Conservation (phyloP, 2,888 invertebrate genomes). For the Helicoverpa assulta region DNA sequence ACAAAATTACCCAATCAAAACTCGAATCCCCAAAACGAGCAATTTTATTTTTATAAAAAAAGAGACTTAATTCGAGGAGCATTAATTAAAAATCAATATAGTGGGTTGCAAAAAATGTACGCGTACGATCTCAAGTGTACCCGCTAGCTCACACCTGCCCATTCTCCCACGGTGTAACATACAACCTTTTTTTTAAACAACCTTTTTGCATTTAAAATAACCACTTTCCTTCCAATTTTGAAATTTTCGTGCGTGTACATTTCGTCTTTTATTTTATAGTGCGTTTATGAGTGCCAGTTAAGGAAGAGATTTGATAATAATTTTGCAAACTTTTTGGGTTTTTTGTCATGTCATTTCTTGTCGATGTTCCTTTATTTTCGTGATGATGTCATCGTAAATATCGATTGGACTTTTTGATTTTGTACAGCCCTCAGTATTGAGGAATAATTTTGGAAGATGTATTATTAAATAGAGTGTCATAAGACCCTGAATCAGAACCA, state of each 20-base stretch:
- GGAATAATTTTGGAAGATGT: neutral
- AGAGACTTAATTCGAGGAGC: constrained; percentile 63
- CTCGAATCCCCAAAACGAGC: constrained; percentile 48
- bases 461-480: neutral
- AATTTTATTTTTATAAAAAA: constrained; percentile 45
- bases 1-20: constrained; percentile 53
- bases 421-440: neutral
- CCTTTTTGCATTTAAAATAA: constrained; percentile 83
- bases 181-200: constrained; percentile 72
- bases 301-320: constrained; percentile 42
- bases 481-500: neutral
- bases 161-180: constrained; percentile 86
- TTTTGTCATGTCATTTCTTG: constrained; percentile 2
- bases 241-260: constrained; percentile 77
- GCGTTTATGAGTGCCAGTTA: constrained; percentile 63
- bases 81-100: constrained; percentile 86
- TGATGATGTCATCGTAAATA: constrained; percentile 5
- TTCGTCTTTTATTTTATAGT: constrained; percentile 73
- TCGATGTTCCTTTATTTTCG: neutral
- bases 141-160: constrained; percentile 81
- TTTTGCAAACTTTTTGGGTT: constrained; percentile 31
- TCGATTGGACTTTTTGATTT: neutral
- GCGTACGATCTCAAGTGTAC: constrained; percentile 68
- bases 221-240: constrained; percentile 87
- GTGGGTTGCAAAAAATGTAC: constrained; percentile 71